Evolutionary conservation across 1,140 invertebrate genomes (phyloP).

Genomic region (Formica exsecta): DNA sequence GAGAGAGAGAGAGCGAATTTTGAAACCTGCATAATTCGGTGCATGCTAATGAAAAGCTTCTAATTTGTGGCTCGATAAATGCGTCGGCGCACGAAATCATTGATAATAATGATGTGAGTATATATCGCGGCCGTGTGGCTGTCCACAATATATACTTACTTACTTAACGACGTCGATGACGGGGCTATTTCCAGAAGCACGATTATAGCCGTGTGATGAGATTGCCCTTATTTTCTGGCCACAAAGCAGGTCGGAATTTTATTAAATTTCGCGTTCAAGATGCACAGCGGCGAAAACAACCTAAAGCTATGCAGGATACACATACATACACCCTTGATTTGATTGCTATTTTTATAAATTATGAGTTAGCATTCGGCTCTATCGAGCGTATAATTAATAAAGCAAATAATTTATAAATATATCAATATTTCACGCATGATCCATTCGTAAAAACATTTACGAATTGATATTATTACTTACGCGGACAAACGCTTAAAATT

Average conservation of each 20-base stretch:
- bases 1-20: constrained; percentile 4
- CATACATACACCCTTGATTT: background rate
- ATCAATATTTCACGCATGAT: too few relatives aligned
- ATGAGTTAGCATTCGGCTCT: background rate
- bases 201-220: constrained; percentile 25
- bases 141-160: too few relatives aligned
- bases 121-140: background rate
- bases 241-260: constrained; percentile 26
- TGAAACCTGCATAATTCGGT: background rate
- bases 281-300: background rate
- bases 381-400: background rate
- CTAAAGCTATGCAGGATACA: too few relatives aligned
- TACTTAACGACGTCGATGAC: constrained; percentile 32
- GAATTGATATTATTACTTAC: too few relatives aligned
- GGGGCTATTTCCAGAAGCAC: constrained; percentile 46
- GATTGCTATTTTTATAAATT: background rate
- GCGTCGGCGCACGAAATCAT: constrained; percentile 19
- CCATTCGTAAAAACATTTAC: too few relatives aligned
- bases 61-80: constrained; percentile 43
- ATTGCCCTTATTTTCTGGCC: constrained; percentile 35
- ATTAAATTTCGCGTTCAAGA: background rate
- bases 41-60: constrained; percentile 12
- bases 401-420: constrained; percentile 13
- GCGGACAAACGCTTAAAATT: background rate
- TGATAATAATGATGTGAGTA: constrained; percentile 14